These are phyloP conservation scores for Aleadryas rufinucha DNA, from an alignment of 2,113 vertebrate species.

Conservation along the genomic window DNA sequence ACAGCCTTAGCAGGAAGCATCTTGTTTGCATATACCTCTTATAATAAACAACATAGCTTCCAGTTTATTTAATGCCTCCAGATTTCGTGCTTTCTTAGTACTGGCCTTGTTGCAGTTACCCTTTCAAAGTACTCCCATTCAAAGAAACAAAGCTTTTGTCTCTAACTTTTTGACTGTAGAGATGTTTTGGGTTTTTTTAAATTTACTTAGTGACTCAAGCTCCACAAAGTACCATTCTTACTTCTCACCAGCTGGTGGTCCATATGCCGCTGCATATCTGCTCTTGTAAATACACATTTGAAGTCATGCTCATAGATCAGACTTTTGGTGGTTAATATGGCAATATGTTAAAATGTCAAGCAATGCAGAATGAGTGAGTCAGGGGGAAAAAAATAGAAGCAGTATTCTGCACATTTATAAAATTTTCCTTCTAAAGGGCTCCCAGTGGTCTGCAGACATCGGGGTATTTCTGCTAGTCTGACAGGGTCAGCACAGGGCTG, in stretches of 20 bases:
- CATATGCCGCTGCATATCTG: neutral
- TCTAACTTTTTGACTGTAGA: neutral
- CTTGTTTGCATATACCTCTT: neutral
- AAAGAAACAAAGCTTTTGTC: neutral
- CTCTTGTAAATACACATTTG: conserved; percentile 44
- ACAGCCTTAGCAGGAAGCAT: neutral
- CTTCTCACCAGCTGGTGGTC: conserved; percentile 46
- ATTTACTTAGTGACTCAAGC: conserved; percentile 32
- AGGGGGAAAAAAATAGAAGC: neutral
- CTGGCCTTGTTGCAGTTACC: neutral
- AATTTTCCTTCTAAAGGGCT: neutral
- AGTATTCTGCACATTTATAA: neutral
- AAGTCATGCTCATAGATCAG: conserved; percentile 26
- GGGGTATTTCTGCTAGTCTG: neutral
- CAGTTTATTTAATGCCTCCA: neutral
- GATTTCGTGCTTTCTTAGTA: neutral
- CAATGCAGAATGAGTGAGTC: conserved; percentile 11
- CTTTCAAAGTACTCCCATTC: neutral
- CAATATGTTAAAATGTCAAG: conserved; percentile 53
- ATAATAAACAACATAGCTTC: neutral
- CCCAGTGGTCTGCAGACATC: neutral
- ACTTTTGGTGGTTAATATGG: conserved; percentile 47
- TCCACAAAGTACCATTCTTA: conserved; percentile 15
- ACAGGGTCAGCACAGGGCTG: neutral
- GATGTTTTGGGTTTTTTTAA: neutral